Percentiles rank a stretch among this genome's conserved stretches.
Evolutionary conservation across 1,140 invertebrate genomes (phyloP).

Genomic region (Thalassaphorura encarpata): DNA sequence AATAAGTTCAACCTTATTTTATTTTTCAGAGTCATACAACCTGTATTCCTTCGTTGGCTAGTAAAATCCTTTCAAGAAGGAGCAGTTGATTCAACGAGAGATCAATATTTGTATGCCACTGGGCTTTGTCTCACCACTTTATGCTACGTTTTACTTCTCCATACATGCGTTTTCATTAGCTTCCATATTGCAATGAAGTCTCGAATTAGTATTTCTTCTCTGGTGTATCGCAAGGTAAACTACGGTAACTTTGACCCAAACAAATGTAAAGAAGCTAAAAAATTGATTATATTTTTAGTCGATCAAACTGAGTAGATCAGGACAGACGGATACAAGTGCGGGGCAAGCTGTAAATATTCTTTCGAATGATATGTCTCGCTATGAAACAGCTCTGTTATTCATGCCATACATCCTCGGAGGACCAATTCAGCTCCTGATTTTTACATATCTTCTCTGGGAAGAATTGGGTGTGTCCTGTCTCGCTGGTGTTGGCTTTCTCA

Average conservation of each 20-base stretch:
- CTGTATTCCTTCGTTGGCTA: conserved; percentile 45
- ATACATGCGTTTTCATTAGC: conserved; percentile 50
- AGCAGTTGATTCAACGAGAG: conserved; percentile 35
- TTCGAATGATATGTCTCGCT: conserved; percentile 45
- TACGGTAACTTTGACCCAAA: not conserved
- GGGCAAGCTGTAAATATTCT: conserved; percentile 42
- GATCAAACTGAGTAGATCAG: conserved; percentile 31
- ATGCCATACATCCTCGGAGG: conserved; percentile 42
- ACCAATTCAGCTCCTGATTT: conserved; percentile 40
- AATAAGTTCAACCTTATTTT: not conserved
- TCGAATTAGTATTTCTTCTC: conserved; percentile 50
- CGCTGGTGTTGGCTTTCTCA: conserved; percentile 40
- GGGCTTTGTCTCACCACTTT: conserved; percentile 47
- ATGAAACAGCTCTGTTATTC: conserved; percentile 43
- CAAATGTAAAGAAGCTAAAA: not conserved
- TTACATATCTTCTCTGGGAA: conserved; percentile 39
- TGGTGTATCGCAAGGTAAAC: conserved; percentile 52
- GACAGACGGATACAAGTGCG: conserved; percentile 43
- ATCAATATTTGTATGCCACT: conserved; percentile 47
- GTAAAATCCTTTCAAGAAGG: conserved; percentile 42
- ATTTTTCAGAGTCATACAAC: conserved; percentile 32
- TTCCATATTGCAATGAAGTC: conserved; percentile 51
- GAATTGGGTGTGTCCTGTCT: conserved; percentile 39
- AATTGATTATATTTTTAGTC: conserved; percentile 12
- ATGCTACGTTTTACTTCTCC: conserved; percentile 44